phyloP scores from a whole-genome alignment of 2,797 vertebrate genomes.

The Sebastes nivosus region DNA sequence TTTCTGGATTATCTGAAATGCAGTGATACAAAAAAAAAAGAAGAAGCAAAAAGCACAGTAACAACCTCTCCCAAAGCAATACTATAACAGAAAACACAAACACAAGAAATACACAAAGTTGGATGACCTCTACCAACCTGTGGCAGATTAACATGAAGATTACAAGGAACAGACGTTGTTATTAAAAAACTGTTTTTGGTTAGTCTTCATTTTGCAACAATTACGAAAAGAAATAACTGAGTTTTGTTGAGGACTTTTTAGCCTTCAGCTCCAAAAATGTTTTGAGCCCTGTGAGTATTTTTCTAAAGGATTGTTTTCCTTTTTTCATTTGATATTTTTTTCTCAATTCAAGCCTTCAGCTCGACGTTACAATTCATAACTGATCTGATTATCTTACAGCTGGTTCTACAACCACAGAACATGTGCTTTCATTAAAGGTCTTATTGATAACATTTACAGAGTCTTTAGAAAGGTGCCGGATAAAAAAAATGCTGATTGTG shows the following conservation, averaged over 20 bases:
- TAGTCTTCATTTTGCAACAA: slow-evolving; percentile 40
- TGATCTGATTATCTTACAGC: slow-evolving; percentile 13
- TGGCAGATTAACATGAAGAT: slow-evolving; percentile 23
- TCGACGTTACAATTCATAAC: background rate
- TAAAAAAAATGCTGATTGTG: no score
- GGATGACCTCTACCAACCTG: slow-evolving; percentile 29
- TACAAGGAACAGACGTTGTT: background rate
- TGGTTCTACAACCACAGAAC: background rate
- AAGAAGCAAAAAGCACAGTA: slow-evolving; percentile 4
- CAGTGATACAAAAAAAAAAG: slow-evolving; percentile 2
- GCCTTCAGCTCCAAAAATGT: background rate
- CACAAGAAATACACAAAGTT: slow-evolving; percentile 2
- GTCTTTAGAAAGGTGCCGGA: no score
- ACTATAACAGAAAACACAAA: slow-evolving; percentile 18
- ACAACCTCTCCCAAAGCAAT: slow-evolving; percentile 39
- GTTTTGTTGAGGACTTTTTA: background rate
- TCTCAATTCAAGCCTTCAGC: background rate
- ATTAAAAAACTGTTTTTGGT: slow-evolving; percentile 23
- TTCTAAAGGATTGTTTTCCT: background rate
- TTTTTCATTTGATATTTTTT: background rate
- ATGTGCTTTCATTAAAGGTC: background rate
- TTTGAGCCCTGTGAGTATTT: background rate
- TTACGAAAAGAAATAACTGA: background rate
- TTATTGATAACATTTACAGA: no score
- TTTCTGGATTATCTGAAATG: slow-evolving; percentile 27